These are phyloP conservation scores for Amphipoea oculea DNA, from an alignment of 2,888 invertebrate species.

Conservation along the genomic window DNA sequence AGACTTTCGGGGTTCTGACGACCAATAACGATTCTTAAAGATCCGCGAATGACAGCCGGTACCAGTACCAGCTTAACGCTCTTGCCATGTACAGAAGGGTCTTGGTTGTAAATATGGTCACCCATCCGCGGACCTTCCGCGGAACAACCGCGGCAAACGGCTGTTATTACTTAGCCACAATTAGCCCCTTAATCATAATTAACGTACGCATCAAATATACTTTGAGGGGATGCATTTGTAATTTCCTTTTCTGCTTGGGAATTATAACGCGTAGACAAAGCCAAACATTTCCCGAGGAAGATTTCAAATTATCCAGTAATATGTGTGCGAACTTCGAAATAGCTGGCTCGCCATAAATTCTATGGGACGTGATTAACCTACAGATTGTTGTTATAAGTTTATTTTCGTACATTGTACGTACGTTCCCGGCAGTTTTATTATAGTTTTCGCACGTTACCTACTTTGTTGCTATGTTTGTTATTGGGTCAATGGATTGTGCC, in stretches of 20 bases:
- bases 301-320: not conserved
- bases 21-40: not conserved
- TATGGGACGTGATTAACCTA: conserved; percentile 34
- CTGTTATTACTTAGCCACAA: not conserved
- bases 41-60: not conserved
- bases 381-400: not conserved
- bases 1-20: not conserved
- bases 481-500: conserved; percentile 38
- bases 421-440: conserved; percentile 9
- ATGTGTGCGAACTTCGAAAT: not conserved
- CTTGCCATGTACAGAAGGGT: not conserved
- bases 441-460: conserved; percentile 21
- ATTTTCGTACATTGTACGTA: conserved; percentile 23
- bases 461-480: conserved; percentile 14
- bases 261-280: not conserved
- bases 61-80: not conserved
- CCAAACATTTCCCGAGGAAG: not conserved
- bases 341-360: conserved; percentile 17
- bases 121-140: not conserved
- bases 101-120: not conserved
- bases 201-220: not conserved
- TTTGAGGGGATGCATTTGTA: not conserved
- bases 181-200: not conserved
- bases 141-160: not conserved
- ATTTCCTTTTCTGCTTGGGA: not conserved